Evolutionary conservation across 2,113 vertebrate species (phyloP).

Genomic region (Hyperoodon ampullatus): DNA sequence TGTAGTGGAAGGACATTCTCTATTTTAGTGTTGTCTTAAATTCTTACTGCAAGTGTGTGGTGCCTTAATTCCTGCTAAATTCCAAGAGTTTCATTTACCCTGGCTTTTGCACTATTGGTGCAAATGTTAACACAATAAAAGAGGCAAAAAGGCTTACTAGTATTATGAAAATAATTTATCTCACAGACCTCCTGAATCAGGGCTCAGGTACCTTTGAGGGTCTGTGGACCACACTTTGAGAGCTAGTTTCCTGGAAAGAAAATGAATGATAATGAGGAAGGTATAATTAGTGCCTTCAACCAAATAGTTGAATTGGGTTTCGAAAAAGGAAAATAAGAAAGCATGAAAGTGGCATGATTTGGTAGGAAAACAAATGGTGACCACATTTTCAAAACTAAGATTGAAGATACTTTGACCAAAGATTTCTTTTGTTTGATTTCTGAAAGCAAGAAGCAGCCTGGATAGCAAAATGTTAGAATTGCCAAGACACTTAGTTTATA

Average conservation of each 20-base stretch:
- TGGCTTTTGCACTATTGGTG: not conserved
- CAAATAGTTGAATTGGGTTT: not conserved
- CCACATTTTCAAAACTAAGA: not conserved
- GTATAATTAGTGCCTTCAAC: not conserved
- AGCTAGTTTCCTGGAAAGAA: not conserved
- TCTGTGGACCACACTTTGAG: not conserved
- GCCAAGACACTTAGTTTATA: not conserved
- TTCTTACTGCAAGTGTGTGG: not conserved
- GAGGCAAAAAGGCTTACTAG: not conserved
- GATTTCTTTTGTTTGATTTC: not conserved
- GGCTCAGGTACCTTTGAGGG: not conserved
- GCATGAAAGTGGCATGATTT: not conserved
- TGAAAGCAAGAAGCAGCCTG: not conserved
- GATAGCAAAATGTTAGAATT: not conserved
- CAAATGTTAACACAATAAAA: not conserved
- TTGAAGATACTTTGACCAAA: not conserved
- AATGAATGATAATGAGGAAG: not conserved
- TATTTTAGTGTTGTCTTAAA: not conserved
- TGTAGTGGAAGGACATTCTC: not conserved
- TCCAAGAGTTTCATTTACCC: not conserved
- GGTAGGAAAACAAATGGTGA: not conserved
- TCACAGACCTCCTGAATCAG: not conserved
- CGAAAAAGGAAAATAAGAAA: not conserved
- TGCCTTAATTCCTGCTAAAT: not conserved
- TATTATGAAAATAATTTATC: not conserved